A percentile compares a stretch with the other conserved stretches of the same genome.
Conservation (phyloP, 2,888 invertebrate species). For the Pegoplata infirma region DNA sequence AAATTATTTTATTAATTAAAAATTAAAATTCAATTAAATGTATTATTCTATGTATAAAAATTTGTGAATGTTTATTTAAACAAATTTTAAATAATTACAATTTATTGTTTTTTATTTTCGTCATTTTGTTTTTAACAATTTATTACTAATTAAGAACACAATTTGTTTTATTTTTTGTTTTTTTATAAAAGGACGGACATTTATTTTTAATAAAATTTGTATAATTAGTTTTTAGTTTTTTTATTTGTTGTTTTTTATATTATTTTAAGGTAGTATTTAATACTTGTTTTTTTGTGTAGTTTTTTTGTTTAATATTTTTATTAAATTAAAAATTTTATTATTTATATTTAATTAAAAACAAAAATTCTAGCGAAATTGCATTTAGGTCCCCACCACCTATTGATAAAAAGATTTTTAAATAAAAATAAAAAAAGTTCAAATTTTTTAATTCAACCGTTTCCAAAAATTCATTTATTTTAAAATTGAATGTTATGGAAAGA, state of each 20-base stretch:
- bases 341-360: neutral
- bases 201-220: neutral
- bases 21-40: too few relatives aligned
- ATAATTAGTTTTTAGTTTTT: neutral
- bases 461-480: conserved; percentile 40
- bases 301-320: neutral
- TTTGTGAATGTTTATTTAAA: neutral
- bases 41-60: neutral
- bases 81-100: neutral
- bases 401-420: conserved; percentile 21
- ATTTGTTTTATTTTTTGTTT: neutral
- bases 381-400: conserved; percentile 51
- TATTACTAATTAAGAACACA: neutral
- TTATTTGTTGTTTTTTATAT: conserved; percentile 11
- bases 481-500: conserved; percentile 49
- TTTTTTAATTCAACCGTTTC: conserved; percentile 51
- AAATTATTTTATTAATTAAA: neutral
- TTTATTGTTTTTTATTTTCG: neutral
- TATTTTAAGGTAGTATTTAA: conserved; percentile 56
- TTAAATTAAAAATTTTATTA: neutral
- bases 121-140: neutral
- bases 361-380: conserved; percentile 10
- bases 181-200: conserved; percentile 11
- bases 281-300: conserved; percentile 44
- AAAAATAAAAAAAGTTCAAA: neutral